These are phyloP conservation scores for human DNA, from an alignment of 2,113 vertebrate genomes.

Conservation along the genomic window GRCh38 chr2:118132001-118132500, in stretches of 20 bases:
- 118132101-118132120: not conserved
- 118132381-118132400: not conserved
- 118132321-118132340: not conserved
- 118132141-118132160: not conserved
- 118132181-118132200: not conserved
- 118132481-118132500: not conserved
- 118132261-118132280: not conserved
- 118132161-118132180: not conserved
- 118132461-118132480: not conserved
- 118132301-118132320: not conserved
- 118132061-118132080: not conserved
- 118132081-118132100: not conserved
- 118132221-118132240: not conserved
- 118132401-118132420: not conserved
- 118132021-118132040: not conserved
- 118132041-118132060: not conserved
- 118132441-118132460: not conserved
- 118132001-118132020: not conserved
- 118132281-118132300: not conserved
- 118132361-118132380: not conserved
- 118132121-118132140: not conserved
- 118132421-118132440: not conserved
- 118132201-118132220: not conserved
- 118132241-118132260: not conserved
- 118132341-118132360: not conserved